Evolutionary conservation across 2,797 vertebrate species (phyloP), one percentile per base, ranked within the genome.

Genomic region (Catharus ustulatus): DNA sequence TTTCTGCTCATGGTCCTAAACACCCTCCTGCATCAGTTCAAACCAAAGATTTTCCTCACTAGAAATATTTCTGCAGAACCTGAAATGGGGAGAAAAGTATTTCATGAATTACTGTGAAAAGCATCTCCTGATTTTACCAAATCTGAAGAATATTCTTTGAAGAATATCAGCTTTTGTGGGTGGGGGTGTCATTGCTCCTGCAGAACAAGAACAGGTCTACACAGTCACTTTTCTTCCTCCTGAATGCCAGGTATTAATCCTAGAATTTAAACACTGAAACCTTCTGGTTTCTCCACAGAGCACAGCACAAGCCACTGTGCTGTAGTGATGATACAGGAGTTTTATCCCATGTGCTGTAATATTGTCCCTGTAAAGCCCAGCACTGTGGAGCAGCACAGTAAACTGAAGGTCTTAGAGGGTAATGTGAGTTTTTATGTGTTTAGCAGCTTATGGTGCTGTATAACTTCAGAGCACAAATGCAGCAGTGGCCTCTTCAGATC

Each of bases 331-430:
- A 58, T 8, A 40, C 81, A 85, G 90, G 62, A 86, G 27, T 58
- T 95, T 92, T 83, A 91, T 68, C 80, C 46, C 87, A 43, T 9
- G 36, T 42, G 45, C 93, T 92, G 87, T 16, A 71, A 85, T 58
- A 38, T 22, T n/a, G 74, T 48, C 62, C 82, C 92, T 88, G 71
- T 84, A 94, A 95, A 94, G 81, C 34, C 3, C 58, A 73, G 90
- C 86, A 9, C 73, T 82, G 91, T 69, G 36, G 17, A 88, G 90
- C 27, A 96, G 68, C 84, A 67, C 54, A 92, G 77, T 61, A 93
- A 96, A 93, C 83, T 20, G 34, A 19, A 83, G 62, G 74, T 75
- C 91, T 94, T 58, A 76, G 87, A 87, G 85, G 87, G 82, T 40
- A 42, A 93, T 46, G 30, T 36, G 34, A 45, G 62, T 10, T 94